A percentile compares a stretch with the other conserved stretches of the same genome.
phyloP scores from a whole-genome alignment of 2,797 vertebrate species.

The Enteromius treurensis region DNA sequence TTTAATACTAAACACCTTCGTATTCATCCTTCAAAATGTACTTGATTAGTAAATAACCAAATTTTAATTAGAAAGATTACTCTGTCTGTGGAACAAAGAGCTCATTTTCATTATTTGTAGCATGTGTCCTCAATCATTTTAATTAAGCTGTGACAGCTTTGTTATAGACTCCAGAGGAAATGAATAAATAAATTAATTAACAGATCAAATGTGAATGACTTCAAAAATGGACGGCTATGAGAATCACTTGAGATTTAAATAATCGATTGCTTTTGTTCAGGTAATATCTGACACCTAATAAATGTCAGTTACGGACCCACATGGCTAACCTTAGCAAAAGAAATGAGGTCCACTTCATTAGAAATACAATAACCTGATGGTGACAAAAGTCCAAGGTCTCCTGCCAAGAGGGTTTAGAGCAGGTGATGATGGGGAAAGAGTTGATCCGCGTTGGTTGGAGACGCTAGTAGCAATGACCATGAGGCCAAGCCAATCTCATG shows the following conservation, averaged over 20 bases:
- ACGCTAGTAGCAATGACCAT: conserved; percentile 51
- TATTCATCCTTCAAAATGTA: conserved; percentile 47
- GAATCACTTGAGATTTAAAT: conserved; percentile 59
- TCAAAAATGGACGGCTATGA: conserved; percentile 45
- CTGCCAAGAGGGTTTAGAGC: conserved; percentile 60
- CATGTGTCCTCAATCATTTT: conserved; percentile 62
- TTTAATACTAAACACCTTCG: conserved; percentile 31
- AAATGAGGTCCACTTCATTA: conserved; percentile 72
- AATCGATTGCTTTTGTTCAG: conserved; percentile 56
- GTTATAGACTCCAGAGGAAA: conserved; percentile 47
- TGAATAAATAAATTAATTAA: conserved; percentile 45
- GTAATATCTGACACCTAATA: conserved; percentile 51
- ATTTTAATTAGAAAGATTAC: conserved; percentile 42
- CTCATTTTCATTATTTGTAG: conserved; percentile 60
- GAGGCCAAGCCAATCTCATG: conserved; percentile 38
- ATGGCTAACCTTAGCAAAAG: conserved; percentile 65
- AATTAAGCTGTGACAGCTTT: conserved; percentile 61
- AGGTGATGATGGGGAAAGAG: conserved; percentile 65
- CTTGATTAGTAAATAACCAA: conserved; percentile 45
- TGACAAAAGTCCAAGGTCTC: conserved; percentile 71
- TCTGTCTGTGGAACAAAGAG: conserved; percentile 47
- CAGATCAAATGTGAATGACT: conserved; percentile 23
- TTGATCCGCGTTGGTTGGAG: conserved; percentile 59
- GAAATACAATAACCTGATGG: conserved; percentile 76
- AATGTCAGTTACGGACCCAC: conserved; percentile 57